Percentiles rank a stretch among this genome's conserved stretches.
Evolutionary conservation across 2,797 vertebrate genomes (phyloP).

Genomic region (Peromyscus attwateri): DNA sequence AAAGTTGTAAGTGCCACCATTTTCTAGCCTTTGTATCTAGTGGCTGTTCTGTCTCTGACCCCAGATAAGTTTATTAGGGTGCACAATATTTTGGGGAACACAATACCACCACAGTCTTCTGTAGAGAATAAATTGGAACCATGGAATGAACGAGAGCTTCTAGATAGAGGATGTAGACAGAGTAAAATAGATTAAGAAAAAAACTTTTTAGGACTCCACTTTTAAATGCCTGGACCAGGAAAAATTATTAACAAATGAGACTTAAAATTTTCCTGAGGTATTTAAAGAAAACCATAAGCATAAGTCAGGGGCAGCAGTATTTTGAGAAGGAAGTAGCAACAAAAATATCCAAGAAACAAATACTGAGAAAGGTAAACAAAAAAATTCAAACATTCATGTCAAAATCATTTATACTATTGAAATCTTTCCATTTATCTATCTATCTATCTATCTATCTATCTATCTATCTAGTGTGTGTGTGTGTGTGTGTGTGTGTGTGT

Average conservation of each 20-base stretch:
- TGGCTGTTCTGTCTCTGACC: no score
- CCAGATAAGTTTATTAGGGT: no score
- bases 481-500: neutral
- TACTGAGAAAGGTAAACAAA: neutral
- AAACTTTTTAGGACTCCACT: neutral
- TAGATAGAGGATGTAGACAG: neutral
- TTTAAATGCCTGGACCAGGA: neutral
- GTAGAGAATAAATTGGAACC: neutral
- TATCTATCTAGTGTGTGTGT: no score
- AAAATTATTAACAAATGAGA: neutral
- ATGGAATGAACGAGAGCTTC: neutral
- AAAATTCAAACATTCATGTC: neutral
- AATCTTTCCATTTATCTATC: neutral
- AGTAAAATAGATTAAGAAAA: neutral
- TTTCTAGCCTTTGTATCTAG: no score
- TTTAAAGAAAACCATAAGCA: neutral
- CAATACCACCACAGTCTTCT: no score
- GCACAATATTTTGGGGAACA: no score
- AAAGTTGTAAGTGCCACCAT: no score
- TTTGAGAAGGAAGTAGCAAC: neutral
- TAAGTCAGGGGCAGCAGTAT: neutral
- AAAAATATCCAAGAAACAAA: conserved; percentile 2
- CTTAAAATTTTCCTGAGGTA: neutral
- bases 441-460: no score
- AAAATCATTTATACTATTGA: neutral